Evolutionary conservation across 2,888 invertebrate genomes (phyloP), one percentile per base, ranked within the genome.

Genomic region (Drosophila testacea): DNA sequence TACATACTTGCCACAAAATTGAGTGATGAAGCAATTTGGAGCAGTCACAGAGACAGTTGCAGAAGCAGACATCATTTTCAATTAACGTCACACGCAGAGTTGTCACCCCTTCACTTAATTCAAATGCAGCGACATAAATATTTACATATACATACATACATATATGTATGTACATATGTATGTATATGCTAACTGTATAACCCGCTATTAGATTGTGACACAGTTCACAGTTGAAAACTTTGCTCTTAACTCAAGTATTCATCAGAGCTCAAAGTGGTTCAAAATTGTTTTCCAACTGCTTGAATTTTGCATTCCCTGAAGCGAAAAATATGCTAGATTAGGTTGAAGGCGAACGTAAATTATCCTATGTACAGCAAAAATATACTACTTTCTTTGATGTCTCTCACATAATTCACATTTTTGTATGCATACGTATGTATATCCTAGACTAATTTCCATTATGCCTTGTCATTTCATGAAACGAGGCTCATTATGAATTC

Each of bases 71-170:
- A 57, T 59, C 55, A 55, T 36, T 70, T 78, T 65, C 74, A 77
- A 77, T 77, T 79, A 70, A 42, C 51, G 46, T 50, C 30, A 27
- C 30, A 30, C 34, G 6, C n/a, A 57, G 38, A 47, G 47, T 38
- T 41, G 34, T 22, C 41, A 27, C 46, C 73, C 9, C 13, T 55
- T 57, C 61, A 83, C 52, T 73, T 71, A 71, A 61, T 67, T 71
- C 69, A 57, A 61, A 66, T 61, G 73, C 52, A 48, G 44, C 4
- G 11, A 32, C 47, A 52, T n/a, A 16, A 13, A 28, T 50, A n/a
- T 5, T 4, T 9, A 9, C 13, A 41, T 16, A 9, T 6, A 4
- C 10, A 5, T 27, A 11, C 11, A 6, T 34, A 13, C 10, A 5
- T 27, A 11, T 6, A 6, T 34, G 11, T 32, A 13, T 32, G 27